Base-by-base conservation (phyloP, 2,113 vertebrate species). In the Urocitellus parryii region DNA sequence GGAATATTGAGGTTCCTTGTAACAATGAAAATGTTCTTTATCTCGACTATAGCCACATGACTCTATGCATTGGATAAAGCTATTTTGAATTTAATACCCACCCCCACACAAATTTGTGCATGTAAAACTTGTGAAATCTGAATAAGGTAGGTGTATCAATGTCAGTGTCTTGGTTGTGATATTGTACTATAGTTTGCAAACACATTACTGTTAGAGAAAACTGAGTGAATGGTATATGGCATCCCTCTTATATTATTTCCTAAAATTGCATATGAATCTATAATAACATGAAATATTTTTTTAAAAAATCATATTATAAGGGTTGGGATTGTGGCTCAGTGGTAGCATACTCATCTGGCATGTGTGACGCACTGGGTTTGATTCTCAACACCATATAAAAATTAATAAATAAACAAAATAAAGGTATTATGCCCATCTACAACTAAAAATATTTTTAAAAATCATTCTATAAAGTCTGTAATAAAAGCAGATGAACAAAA, bases 241-340 rank as follows among this genome's bases (percentile, higher is more conserved):
- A 76, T 88, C 25, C 61, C 53, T 83, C 53, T 37, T 70, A 34
- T 12, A n/a, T 63, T 34, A 53, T 72, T 84, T 63, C 68, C 72
- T 89, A 53, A 84, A 79, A 84, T n/a, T 90, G 22, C n/a, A 79
- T 20, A 37, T 25, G 29, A 79, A 72, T 72, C 27, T 73, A 84
- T 27, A 96, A 78, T 85, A 67, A 58, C 22, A 32, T 74, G 56
- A 94, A 86, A 84, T 18, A 53, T 81, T 61, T n/a, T 92, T 85
- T 79, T 2, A 25, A 85, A 45, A 45, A 45, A 45, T 45, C 45
- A 45, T 45, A 45, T 8, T 45, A 45, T 45, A 45, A 45, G 45
- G 45, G 45, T 45, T 45, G 45, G 45, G 45, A 45, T 45, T 45
- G 45, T 45, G 45, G 45, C 45, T 45, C 45, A 45, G 45, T 45